Evolutionary conservation across 2,888 invertebrate genomes (phyloP).

Genomic region (Synergus laeviventris): DNA sequence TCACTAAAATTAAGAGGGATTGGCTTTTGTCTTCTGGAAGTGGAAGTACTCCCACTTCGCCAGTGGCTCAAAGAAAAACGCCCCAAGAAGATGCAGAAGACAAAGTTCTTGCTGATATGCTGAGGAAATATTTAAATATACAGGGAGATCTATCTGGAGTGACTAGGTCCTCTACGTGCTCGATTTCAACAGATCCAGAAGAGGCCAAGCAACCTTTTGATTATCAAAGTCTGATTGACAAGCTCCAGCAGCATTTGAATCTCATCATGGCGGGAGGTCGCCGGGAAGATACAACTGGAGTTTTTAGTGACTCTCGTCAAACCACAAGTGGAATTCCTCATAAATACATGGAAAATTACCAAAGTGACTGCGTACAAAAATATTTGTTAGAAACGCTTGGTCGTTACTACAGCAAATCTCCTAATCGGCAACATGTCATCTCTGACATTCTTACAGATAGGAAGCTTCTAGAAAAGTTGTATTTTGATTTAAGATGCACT

Average conservation of each 20-base stretch:
- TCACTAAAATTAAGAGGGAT: conserved; percentile 83
- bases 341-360: conserved; percentile 73
- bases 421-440: conserved; percentile 83
- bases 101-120: conserved; percentile 80
- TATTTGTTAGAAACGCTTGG: conserved; percentile 82
- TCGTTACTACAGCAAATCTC: conserved; percentile 82
- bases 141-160: conserved; percentile 75
- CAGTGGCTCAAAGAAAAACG: conserved; percentile 60
- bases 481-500: conserved; percentile 84
- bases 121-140: conserved; percentile 82
- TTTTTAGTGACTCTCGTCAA: background rate
- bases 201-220: conserved; percentile 75
- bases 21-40: conserved; percentile 77
- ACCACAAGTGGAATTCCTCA: conserved; percentile 41
- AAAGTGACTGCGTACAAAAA: conserved; percentile 79
- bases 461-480: conserved; percentile 84
- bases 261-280: conserved; percentile 70
- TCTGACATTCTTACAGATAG: conserved; percentile 85
- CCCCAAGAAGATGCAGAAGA: conserved; percentile 77
- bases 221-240: conserved; percentile 82
- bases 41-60: conserved; percentile 70
- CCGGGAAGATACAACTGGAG: conserved; percentile 51
- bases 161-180: conserved; percentile 50
- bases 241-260: conserved; percentile 80
- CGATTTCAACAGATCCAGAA: conserved; percentile 26